Evolutionary conservation across 2,113 vertebrate genomes (phyloP), one percentile per base, ranked within the genome.

Genomic region (Ibidorhyncha struthersii): DNA sequence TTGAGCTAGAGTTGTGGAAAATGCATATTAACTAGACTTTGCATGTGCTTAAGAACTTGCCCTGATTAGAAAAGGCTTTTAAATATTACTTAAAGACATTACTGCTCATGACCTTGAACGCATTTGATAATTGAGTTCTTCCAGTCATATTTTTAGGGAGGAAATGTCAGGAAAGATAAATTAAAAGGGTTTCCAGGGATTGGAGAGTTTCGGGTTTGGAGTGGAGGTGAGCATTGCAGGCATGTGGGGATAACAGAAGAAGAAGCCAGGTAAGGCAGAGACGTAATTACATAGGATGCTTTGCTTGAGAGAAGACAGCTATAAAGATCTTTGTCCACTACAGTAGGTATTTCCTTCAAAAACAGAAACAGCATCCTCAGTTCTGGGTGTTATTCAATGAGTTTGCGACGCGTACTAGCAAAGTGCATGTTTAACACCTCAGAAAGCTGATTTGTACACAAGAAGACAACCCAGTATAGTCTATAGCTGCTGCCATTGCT

Each of bases 251-350:
- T 59, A 79, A 53, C 32, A 84, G 43, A 58, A 50, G 40, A 76
- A 49, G 21, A 2, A 47, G 16, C 15, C 0, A 1, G 7, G 5
- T 52, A 52, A 79, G 9, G 38, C 2, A 2, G 13, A 82, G 26
- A 36, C 27, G 45, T 61, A 45, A 70, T 82, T 61, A 52, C 26
- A 65, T 10, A 32, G 22, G 13, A 43, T 58, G 19, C 20, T 84
- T 82, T 70, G 55, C 36, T 43, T 61, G 7, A 82, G 6, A 65
- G n/a, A 86, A 78, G 8, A 53, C 23, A 79, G 36, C 40, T 79
- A 6, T 13, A 74, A 81, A 74, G 47, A 59, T 49, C 34, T 67
- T 67, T 63, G 52, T 45, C 7, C 13, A 40, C 23, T 71, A 38
- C 36, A 62, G 22, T 38, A 83, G 15, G 20, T 36, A 78, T 52